Evolutionary conservation across 2,113 vertebrate species (phyloP), one percentile per base, ranked within the genome.

Genomic region (human): DNA sequence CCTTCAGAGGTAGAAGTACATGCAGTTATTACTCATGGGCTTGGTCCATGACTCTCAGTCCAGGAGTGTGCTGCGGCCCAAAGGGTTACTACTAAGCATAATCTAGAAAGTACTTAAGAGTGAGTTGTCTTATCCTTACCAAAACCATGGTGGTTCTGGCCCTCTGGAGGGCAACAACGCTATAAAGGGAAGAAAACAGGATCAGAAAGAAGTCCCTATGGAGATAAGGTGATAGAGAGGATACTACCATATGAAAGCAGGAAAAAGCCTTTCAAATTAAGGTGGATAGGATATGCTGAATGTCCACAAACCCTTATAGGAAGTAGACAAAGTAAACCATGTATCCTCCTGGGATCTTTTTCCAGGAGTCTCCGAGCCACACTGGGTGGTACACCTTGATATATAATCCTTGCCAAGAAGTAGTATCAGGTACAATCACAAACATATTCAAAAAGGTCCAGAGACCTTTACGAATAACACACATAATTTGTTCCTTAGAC

Each of bases 401-500:
- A 40, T 45, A 92, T 5, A 0, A 70, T 52, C 85, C 87, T 72
- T 85, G 76, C 83, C 93, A 96, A 76, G 38, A 87, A 93, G 43
- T 45, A 84, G 75, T 48, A 68, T 43, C 52, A 83, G 64, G 52
- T 90, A 73, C 76, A 35, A 30, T 87, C 76, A 59, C 90, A 92
- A 57, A 90, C 12, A 0, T 55, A 38, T 95, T 68, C 18, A 17
- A 72, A 94, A 90, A 89, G 13, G 18, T 75, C 59, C 30, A 40
- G 72, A 52, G 78, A 32, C 43, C 66, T 96, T 81, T 76, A 50
- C 32, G 59, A 75, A 72, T 92, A 84, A 64, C 79, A 90, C 35
- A 38, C n/a, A n/a, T 87, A 78, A 96, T 97, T 88, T 73, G 76
- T 84, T 92, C 83, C 83, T 81, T 80, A 97, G 92, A 95, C 86